Evolutionary conservation across 2,797 vertebrate species (phyloP).

Genomic region (Myripristis murdjan): DNA sequence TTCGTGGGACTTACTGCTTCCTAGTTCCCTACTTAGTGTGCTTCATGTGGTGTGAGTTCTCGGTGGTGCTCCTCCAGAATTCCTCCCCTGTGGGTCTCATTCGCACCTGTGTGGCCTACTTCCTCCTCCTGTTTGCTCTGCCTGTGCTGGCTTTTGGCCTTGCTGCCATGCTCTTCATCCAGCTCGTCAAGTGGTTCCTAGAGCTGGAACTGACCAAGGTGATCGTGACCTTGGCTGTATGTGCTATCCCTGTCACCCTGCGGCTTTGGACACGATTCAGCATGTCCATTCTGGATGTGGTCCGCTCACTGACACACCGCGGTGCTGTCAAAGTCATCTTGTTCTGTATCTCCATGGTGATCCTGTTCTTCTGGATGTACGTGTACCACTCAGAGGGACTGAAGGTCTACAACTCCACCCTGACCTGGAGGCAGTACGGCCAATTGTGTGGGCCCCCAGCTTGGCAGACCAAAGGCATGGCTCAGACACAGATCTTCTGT

Average conservation of each 20-base stretch:
- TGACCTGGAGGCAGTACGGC: slow-evolving; percentile 94
- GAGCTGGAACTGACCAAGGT: slow-evolving; percentile 93
- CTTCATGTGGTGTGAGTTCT: slow-evolving; percentile 99
- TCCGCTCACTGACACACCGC: slow-evolving; percentile 88
- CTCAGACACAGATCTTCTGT: slow-evolving; percentile 94
- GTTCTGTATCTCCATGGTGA: slow-evolving; percentile 90
- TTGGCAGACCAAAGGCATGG: slow-evolving; percentile 94
- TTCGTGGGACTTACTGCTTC: slow-evolving; percentile 95
- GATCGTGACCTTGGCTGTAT: slow-evolving; percentile 89
- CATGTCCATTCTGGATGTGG: slow-evolving; percentile 86
- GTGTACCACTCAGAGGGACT: slow-evolving; percentile 94
- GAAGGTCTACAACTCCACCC: slow-evolving; percentile 95
- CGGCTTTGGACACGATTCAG: slow-evolving; percentile 93
- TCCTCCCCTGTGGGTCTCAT: slow-evolving; percentile 93
- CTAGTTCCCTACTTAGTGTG: slow-evolving; percentile 97
- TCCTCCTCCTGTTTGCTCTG: slow-evolving; percentile 95
- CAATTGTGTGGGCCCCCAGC: slow-evolving; percentile 91
- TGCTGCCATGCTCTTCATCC: slow-evolving; percentile 87
- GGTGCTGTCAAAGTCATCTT: slow-evolving; percentile 96
- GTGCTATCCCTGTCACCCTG: slow-evolving; percentile 89
- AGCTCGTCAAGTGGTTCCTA: slow-evolving; percentile 93
- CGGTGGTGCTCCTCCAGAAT: slow-evolving; percentile 90
- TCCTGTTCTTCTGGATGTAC: slow-evolving; percentile 93
- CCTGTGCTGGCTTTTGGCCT: slow-evolving; percentile 91
- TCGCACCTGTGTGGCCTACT: slow-evolving; percentile 95